Conservation (phyloP, 2,113 vertebrate species). For the Hydrochoerus hydrochaeris region DNA sequence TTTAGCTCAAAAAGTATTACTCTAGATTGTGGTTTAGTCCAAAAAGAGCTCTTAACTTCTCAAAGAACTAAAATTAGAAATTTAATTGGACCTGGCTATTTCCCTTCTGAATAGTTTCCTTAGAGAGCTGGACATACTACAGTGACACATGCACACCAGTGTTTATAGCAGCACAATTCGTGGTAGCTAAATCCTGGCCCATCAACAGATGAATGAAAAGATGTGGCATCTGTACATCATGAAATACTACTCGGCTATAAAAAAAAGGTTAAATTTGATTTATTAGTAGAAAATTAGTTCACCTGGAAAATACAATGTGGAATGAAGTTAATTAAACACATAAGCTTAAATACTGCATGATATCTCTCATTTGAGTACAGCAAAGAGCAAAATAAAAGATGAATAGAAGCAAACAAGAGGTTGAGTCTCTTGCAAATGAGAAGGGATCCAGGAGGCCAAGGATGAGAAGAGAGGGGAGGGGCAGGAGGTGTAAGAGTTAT, state of each 20-base stretch:
- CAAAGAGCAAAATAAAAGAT: background rate
- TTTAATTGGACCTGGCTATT: background rate
- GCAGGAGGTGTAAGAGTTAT: background rate
- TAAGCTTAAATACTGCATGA: background rate
- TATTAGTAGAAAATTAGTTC: background rate
- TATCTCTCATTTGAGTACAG: background rate
- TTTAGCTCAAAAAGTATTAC: background rate
- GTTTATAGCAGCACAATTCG: background rate
- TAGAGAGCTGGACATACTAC: background rate
- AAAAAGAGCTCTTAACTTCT: background rate
- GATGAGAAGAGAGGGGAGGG: background rate
- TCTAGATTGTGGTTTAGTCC: background rate
- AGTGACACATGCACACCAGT: background rate
- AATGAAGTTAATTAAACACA: background rate
- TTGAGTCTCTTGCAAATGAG: background rate
- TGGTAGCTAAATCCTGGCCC: background rate
- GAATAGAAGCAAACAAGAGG: background rate
- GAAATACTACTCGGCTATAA: background rate
- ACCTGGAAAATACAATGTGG: background rate
- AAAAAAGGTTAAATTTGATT: background rate
- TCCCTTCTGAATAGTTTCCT: background rate
- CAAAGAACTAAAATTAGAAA: background rate
- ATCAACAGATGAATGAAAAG: background rate
- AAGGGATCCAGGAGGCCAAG: background rate
- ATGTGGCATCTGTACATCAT: background rate